These are phyloP conservation scores for Chromobotia macracanthus DNA, from an alignment of 2,797 vertebrate species.

Conservation along the genomic window DNA sequence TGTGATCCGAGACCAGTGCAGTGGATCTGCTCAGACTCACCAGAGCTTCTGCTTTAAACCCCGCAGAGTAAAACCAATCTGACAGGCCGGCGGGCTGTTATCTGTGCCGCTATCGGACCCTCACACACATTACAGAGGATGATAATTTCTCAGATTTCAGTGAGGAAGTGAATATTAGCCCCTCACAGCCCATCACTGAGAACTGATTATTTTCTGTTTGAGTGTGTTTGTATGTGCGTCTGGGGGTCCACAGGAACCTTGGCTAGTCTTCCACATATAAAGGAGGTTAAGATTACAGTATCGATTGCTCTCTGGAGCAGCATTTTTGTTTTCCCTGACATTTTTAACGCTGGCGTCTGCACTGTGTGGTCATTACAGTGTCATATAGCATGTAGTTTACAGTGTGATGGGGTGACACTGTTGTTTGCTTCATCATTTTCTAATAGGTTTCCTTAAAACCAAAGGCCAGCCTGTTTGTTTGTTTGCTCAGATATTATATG, in stretches of 20 bases:
- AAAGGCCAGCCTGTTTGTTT: not conserved
- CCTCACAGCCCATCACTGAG: not conserved
- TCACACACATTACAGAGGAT: constrained; percentile 32
- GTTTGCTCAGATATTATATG: not conserved
- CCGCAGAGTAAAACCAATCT: constrained; percentile 56
- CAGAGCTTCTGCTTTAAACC: constrained; percentile 59
- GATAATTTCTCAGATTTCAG: constrained; percentile 41
- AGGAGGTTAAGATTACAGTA: constrained; percentile 53
- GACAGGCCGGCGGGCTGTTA: constrained; percentile 52
- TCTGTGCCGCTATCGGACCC: constrained; percentile 39
- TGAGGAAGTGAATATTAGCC: constrained; percentile 15
- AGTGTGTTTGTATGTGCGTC: not conserved
- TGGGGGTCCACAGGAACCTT: not conserved
- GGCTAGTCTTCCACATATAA: not conserved
- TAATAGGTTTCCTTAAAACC: constrained; percentile 40
- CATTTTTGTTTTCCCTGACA: constrained; percentile 51
- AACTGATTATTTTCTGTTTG: constrained; percentile 17
- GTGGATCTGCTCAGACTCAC: too few species aligned
- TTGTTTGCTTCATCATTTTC: constrained; percentile 46
- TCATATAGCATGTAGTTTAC: constrained; percentile 31
- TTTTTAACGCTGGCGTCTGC: constrained; percentile 26
- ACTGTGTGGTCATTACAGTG: not conserved
- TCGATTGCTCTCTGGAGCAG: constrained; percentile 55
- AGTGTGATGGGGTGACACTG: constrained; percentile 8
- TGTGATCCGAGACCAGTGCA: constrained; percentile 53